These are phyloP conservation scores for Vireo griseus DNA, from an alignment of 2,797 vertebrate genomes.

Conservation along the genomic window DNA sequence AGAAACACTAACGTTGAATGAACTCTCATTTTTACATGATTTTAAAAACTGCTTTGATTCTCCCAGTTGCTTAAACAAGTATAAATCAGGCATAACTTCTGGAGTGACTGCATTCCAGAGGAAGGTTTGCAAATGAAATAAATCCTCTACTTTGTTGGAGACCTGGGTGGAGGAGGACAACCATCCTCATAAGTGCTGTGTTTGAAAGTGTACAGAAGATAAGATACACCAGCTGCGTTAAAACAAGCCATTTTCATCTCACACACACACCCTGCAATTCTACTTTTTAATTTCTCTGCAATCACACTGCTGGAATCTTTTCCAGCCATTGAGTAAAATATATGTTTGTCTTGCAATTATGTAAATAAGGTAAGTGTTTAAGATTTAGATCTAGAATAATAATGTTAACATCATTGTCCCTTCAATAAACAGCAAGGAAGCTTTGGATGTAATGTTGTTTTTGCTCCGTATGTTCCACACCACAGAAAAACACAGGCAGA, in stretches of 20 bases:
- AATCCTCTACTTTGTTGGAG: not conserved
- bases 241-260: slow-evolving; percentile 30
- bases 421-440: slow-evolving; percentile 28
- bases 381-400: slow-evolving; percentile 59
- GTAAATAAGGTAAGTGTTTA: slow-evolving; percentile 61
- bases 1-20: not conserved
- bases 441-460: not conserved
- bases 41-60: not conserved
- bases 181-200: not conserved
- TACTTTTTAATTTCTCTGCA: slow-evolving; percentile 50
- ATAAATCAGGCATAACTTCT: not conserved
- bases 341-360: slow-evolving; percentile 57
- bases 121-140: not conserved
- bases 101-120: not conserved
- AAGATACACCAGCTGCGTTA: slow-evolving; percentile 35
- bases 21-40: not conserved
- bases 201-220: slow-evolving; percentile 15
- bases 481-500: not conserved
- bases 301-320: slow-evolving; percentile 57
- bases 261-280: slow-evolving; percentile 14
- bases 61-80: not conserved
- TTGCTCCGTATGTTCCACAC: not conserved
- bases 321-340: slow-evolving; percentile 52
- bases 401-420: slow-evolving; percentile 23
- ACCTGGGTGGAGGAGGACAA: not conserved